Evolutionary conservation across 2,888 invertebrate species (phyloP), one percentile per base, ranked within the genome.

Genomic region (Cinara cedri): DNA sequence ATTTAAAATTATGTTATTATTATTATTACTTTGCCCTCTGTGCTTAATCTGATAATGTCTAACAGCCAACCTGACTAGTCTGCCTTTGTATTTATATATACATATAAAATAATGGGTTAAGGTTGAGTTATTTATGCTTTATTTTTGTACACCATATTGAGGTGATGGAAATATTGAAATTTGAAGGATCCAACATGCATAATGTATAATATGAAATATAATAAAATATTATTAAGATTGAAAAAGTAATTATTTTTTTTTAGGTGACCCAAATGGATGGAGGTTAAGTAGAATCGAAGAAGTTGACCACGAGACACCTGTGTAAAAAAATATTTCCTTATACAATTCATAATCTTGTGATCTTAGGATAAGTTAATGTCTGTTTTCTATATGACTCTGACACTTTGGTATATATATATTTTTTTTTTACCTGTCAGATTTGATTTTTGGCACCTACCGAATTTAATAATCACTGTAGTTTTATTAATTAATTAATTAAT

Each of bases 211-310:
- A n/a, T 51, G 3, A 14, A 49, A 13, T 10, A 49, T n/a, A 6
- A 4, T 34, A 34, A 4, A 34, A 34, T 34, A 3, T 4, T 34
- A 6, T 34, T 34, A 34, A 34, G 6, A 6, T 34, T 34, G 34
- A 34, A 34, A 34, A 34, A 34, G 6, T 4, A 34, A 34, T 34
- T 34, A 63, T 81, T 76, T 70, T 76, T 19, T 74, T 81, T 71
- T 24, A 66, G 76, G 68, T 82, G 92, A 93, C 87, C 91, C 92
- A 81, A 92, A 93, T 86, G 92, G 92, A 82, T 93, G 92, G 92
- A 89, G 92, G 82, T 88, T 93, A 84, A 92, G 92, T 83, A 89
- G 92, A 85, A 93, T 93, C 87, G 93, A 93, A 86, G 93, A 93
- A 87, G 89, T 91, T 83, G 93, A 93, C 85, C 92, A 92, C 85